Percentiles rank a stretch among this genome's conserved stretches.
phyloP scores from a whole-genome alignment of 2,113 vertebrate genomes.

The Nycticryphes semicollaris region DNA sequence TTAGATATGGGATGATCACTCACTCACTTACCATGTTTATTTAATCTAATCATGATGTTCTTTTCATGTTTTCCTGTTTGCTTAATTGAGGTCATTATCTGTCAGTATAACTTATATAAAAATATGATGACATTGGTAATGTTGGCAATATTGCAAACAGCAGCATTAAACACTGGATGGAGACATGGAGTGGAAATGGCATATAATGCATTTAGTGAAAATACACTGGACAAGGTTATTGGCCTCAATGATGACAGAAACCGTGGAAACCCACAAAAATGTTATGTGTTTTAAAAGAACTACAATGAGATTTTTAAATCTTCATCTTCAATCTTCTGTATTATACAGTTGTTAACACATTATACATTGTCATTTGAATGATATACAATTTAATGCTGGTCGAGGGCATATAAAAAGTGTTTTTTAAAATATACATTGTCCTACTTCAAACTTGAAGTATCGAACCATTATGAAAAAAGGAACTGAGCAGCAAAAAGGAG shows the following conservation, averaged over 20 bases:
- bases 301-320: not conserved
- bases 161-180: not conserved
- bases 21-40: not conserved
- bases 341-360: not conserved
- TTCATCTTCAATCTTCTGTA: not conserved
- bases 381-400: not conserved
- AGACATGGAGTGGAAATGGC: not conserved
- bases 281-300: not conserved
- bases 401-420: not conserved
- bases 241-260: not conserved
- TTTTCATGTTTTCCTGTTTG: not conserved
- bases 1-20: not conserved
- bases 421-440: not conserved
- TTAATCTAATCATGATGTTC: not conserved
- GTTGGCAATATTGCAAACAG: not conserved
- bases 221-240: not conserved
- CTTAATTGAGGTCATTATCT: slow-evolving; percentile 30
- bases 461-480: not conserved
- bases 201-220: not conserved
- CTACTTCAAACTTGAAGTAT: not conserved
- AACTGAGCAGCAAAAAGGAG: not conserved
- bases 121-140: not conserved
- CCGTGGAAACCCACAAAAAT: not conserved
- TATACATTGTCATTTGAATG: not conserved
- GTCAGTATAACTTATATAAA: not conserved